Conservation (phyloP, 2,888 invertebrate species). For the Xestia c-nigrum region DNA sequence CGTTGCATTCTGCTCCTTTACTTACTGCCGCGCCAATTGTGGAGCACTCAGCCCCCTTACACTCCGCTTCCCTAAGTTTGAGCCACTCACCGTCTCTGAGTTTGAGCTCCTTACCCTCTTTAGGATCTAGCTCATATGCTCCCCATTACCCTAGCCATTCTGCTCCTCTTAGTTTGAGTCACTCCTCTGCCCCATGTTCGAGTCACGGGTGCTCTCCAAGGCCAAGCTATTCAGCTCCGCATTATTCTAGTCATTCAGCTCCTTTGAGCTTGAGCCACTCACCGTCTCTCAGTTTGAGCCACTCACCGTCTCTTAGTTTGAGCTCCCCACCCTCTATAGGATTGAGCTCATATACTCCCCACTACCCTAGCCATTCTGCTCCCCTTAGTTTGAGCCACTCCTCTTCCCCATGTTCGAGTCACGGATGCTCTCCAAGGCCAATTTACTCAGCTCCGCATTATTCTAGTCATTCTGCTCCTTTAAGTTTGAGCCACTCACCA, state of each 20-base stretch:
- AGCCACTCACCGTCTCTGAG: constrained; percentile 19
- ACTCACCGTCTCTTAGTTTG: background rate
- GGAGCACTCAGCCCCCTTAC: constrained; percentile 14
- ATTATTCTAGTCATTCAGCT: background rate
- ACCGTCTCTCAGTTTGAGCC: constrained; percentile 14
- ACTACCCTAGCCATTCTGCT: constrained; percentile 23
- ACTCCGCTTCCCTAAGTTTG: constrained; percentile 35
- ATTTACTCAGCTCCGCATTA: background rate
- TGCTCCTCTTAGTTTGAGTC: constrained; percentile 6
- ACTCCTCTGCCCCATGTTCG: constrained; percentile 4
- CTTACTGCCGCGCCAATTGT: constrained; percentile 14
- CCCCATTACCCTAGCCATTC: constrained; percentile 28
- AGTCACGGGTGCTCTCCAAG: constrained; percentile 1
- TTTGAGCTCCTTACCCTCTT: constrained; percentile 19
- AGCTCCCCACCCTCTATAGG: constrained; percentile 12
- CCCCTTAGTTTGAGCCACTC: constrained; percentile 4
- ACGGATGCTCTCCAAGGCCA: background rate
- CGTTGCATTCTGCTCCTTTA: constrained; percentile 39
- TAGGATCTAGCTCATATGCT: constrained; percentile 8
- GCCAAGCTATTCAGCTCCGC: background rate
- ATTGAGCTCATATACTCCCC: constrained; percentile 20
- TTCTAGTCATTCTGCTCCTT: background rate
- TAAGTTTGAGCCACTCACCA: background rate
- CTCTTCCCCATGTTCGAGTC: background rate
- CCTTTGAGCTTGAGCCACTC: background rate